Evolutionary conservation across 92 coral and sea anemone genomes (phyloP).

Genomic region (Parazoanthus atlanticus): DNA sequence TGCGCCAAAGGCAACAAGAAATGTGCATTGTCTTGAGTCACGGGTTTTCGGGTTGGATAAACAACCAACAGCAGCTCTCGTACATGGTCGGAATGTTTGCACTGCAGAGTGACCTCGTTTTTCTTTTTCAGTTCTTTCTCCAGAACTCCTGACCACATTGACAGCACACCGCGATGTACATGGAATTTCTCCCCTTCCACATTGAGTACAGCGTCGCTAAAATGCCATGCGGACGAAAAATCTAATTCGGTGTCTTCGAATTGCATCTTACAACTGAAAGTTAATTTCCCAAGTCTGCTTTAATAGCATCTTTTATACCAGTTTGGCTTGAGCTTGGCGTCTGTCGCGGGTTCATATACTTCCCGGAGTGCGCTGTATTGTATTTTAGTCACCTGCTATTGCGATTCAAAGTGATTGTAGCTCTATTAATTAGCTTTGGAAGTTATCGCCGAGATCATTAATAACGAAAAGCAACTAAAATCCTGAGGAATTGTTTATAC

Average conservation of each 20-base stretch:
- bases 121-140: conserved; percentile 20
- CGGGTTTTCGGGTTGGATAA: conserved; percentile 24
- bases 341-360: not conserved
- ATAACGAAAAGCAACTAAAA: not conserved
- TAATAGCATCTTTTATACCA: not conserved
- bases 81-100: not conserved
- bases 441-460: not conserved
- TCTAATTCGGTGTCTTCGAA: not conserved
- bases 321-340: not conserved
- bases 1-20: conserved; percentile 11
- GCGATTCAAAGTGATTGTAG: not conserved
- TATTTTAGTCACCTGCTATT: not conserved
- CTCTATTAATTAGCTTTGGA: not conserved
- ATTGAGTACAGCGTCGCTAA: conserved; percentile 14
- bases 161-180: conserved; percentile 10
- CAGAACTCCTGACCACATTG: conserved; percentile 14
- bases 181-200: not conserved
- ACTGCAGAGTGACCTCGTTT: not conserved
- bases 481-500: not conserved
- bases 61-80: conserved; percentile 9
- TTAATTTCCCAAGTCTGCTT: not conserved
- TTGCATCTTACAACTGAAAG: not conserved
- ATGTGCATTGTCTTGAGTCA: not conserved
- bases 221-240: conserved; percentile 23
- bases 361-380: not conserved